Base-by-base conservation (phyloP, 1,140 invertebrate genomes). In the Penaeus japonicus region DNA sequence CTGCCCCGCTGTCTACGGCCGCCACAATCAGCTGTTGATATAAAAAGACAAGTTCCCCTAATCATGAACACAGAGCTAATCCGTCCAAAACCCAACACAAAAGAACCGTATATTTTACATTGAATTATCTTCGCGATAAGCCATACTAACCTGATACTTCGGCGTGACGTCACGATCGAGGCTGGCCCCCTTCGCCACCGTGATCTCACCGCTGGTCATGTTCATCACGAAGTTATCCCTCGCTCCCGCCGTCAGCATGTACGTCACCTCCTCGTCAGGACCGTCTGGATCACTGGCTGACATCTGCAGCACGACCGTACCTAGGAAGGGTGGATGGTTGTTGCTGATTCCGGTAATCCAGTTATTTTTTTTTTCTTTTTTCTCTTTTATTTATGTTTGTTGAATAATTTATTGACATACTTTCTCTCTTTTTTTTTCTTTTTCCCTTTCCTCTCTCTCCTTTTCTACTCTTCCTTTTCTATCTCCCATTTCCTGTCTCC, bases 121-220 rank as follows among this genome's bases (percentile, higher is more conserved):
- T 17, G 24, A 20, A 47, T 4, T 4, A 3, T 32, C 4, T 24
- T 81, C 0, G 17, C 22, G 20, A 20, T 20, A 32, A 53, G 5
- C 27, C 18, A 54, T n/a, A 89, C 95, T 94, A 22, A 97, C 93
- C 24, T 94, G 93, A 53, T 97, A 93, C 1, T 94, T 93, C 0
- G 95, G 94, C 90, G 96, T 95, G 73, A 94, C 94, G 92, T 97
- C 96, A 73, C 96, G 92, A 92, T 97, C 96, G 4, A 97, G 93
- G 1, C 93, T 94, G 82, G 94, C 95, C 84, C 96, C 95, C 35
- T 93, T 92, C 0, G 95, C 95, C 10, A 96, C 94, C 92, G 84
- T 91, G 5, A 94, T 91, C 3, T 90, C 84, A 20, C 93, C 93
- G 1, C 91, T 91, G 2, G 84, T 90, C 77, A 89, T 79, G 83